phyloP scores from a whole-genome alignment of 30 jellyfish, hydroid and myxozoan species.

The Pseudorhiza aurosa region DNA sequence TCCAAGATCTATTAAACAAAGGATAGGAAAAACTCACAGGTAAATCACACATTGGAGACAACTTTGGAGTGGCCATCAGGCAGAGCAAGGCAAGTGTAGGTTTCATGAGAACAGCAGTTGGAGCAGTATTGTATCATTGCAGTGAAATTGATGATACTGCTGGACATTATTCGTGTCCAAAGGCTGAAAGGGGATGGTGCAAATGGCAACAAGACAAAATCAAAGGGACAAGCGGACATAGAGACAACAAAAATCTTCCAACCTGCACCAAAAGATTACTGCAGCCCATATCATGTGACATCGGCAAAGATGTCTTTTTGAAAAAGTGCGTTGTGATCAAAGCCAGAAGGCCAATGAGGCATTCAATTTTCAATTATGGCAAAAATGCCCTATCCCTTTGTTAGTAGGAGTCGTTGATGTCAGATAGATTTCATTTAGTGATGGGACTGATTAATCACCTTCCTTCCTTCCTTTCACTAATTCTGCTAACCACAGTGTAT shows the following conservation, averaged over 20 bases:
- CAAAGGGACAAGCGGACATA: not conserved
- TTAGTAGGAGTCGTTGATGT: constrained; percentile 13
- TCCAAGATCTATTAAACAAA: too few relatives aligned
- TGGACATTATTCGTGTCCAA: constrained; percentile 24
- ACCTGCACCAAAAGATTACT: not conserved
- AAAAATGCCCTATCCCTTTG: constrained; percentile 43
- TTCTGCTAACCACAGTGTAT: too few relatives aligned
- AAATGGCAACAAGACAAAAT: constrained; percentile 6
- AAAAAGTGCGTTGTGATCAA: constrained; percentile 31
- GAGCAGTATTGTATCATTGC: constrained; percentile 39
- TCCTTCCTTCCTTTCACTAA: too few relatives aligned
- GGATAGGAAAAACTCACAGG: constrained; percentile 43
- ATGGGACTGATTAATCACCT: too few relatives aligned
- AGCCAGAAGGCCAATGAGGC: constrained; percentile 70
- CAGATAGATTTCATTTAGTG: too few relatives aligned
- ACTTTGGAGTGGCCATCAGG: constrained; percentile 59
- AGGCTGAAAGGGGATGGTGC: not conserved
- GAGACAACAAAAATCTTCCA: not conserved
- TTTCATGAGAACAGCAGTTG: constrained; percentile 2
- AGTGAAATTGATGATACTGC: constrained; percentile 26
- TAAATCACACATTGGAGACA: constrained; percentile 6
- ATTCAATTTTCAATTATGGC: constrained; percentile 1
- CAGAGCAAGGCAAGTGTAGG: constrained; percentile 9
- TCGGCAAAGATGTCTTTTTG: constrained; percentile 8
- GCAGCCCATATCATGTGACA: constrained; percentile 8